These are phyloP conservation scores for Drosophila parthenogenetica DNA, from an alignment of 2,888 invertebrate genomes.

Conservation along the genomic window DNA sequence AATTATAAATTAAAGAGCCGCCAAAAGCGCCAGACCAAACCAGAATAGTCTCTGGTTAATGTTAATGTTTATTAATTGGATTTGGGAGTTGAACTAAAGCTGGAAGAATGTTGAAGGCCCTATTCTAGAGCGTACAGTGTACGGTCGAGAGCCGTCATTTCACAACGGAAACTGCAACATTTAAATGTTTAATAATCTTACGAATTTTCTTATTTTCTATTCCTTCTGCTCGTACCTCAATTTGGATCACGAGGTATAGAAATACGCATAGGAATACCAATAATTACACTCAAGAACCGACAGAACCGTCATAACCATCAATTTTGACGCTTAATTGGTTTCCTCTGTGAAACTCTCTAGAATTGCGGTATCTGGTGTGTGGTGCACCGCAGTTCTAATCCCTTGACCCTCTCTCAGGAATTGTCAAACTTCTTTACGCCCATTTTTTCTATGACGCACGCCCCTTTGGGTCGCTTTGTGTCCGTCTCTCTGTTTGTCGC, in stretches of 20 bases:
- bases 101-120: slow-evolving; percentile 9
- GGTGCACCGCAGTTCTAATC: slow-evolving; percentile 53
- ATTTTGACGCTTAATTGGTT: slow-evolving; percentile 59
- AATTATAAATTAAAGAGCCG: slow-evolving; percentile 61
- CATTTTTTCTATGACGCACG: slow-evolving; percentile 26
- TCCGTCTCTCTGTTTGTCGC: slow-evolving; percentile 12
- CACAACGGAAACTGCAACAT: slow-evolving; percentile 71
- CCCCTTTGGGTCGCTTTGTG: slow-evolving; percentile 24
- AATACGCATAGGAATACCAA: slow-evolving; percentile 19
- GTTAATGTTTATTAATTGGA: slow-evolving; percentile 66
- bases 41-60: slow-evolving; percentile 46
- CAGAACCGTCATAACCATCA: slow-evolving; percentile 51
- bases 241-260: slow-evolving; percentile 36
- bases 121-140: not conserved
- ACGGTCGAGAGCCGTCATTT: not conserved
- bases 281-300: slow-evolving; percentile 58
- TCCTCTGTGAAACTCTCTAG: slow-evolving; percentile 16
- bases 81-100: slow-evolving; percentile 1
- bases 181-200: slow-evolving; percentile 25
- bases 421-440: slow-evolving; percentile 59
- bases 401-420: slow-evolving; percentile 59
- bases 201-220: slow-evolving; percentile 6
- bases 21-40: slow-evolving; percentile 32
- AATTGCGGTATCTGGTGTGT: slow-evolving; percentile 45
- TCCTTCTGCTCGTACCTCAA: slow-evolving; percentile 56